Evolutionary conservation across 23 tunicate species (phyloP).

Genomic region (Oikopleura dioica): DNA sequence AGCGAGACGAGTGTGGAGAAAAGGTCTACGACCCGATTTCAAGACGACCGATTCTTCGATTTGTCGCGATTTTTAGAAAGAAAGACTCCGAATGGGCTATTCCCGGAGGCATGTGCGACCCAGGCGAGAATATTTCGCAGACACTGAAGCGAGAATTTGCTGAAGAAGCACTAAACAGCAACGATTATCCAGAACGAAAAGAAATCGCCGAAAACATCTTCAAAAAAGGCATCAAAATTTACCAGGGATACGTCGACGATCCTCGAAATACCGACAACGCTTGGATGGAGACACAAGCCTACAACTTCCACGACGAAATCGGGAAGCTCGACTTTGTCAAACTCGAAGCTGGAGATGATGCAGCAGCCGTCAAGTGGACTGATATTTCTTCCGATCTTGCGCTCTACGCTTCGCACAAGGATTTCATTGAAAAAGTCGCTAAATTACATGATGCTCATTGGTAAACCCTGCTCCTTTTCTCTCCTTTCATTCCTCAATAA

Average conservation of each 20-base stretch:
- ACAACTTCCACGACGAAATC: conserved; percentile 58
- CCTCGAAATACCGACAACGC: conserved; percentile 83
- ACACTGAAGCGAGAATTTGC: conserved; percentile 83
- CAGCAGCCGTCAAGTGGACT: conserved; percentile 60
- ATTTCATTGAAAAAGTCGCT: conserved; percentile 26
- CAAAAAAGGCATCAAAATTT: conserved; percentile 9
- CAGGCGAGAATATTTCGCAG: conserved; percentile 43
- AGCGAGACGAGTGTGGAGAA: conserved; percentile 20
- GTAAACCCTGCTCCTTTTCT: too few relatives aligned
- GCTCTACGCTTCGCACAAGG: conserved; percentile 38
- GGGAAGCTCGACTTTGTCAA: conserved; percentile 14
- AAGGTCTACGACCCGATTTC: conserved; percentile 18
- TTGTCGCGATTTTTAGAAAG: conserved; percentile 51
- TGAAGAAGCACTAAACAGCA: conserved; percentile 57
- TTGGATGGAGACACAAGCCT: conserved; percentile 64
- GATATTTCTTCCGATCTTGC: conserved; percentile 20
- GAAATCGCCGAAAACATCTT: conserved; percentile 16
- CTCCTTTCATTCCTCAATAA: too few relatives aligned
- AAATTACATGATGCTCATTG: conserved; percentile 39
- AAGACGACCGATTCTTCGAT: conserved; percentile 31
- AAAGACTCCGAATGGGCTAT: conserved; percentile 71
- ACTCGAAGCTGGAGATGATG: conserved; percentile 78
- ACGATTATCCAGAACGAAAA: conserved; percentile 22
- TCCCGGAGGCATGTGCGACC: conserved; percentile 97
- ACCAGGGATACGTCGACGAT: conserved; percentile 67